Evolutionary conservation across 92 coral and sea anemone genomes (phyloP).

Genomic region (Diadumene lineata): DNA sequence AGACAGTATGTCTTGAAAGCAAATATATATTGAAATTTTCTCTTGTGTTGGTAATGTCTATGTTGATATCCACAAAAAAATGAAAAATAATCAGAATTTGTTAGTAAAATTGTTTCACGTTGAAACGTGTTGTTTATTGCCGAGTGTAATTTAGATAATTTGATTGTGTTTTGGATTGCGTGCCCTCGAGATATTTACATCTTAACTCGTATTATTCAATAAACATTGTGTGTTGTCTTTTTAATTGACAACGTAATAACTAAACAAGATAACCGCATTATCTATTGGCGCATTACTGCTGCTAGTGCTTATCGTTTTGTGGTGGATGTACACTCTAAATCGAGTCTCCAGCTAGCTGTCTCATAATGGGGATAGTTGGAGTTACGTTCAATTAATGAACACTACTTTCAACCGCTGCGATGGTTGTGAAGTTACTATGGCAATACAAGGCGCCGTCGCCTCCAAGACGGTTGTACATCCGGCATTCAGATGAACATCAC

Average conservation of each 20-base stretch:
- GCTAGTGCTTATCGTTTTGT: background rate
- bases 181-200: background rate
- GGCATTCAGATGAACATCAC: constrained; percentile 7
- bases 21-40: too few relatives aligned
- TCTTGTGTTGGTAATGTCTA: too few relatives aligned
- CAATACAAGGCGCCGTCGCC: background rate
- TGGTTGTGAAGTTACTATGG: background rate
- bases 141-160: background rate
- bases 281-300: background rate
- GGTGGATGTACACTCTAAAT: background rate
- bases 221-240: background rate
- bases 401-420: background rate
- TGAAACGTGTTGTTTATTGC: background rate
- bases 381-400: background rate
- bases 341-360: background rate
- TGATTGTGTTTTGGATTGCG: constrained; percentile 1
- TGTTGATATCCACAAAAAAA: too few relatives aligned
- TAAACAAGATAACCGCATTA: background rate
- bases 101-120: background rate
- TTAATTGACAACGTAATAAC: background rate
- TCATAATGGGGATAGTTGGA: background rate
- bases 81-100: too few relatives aligned
- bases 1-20: too few relatives aligned
- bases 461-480: background rate
- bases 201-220: background rate